Base-by-base conservation (phyloP, 1,140 invertebrate species). In the Stegodyphus dumicola region DNA sequence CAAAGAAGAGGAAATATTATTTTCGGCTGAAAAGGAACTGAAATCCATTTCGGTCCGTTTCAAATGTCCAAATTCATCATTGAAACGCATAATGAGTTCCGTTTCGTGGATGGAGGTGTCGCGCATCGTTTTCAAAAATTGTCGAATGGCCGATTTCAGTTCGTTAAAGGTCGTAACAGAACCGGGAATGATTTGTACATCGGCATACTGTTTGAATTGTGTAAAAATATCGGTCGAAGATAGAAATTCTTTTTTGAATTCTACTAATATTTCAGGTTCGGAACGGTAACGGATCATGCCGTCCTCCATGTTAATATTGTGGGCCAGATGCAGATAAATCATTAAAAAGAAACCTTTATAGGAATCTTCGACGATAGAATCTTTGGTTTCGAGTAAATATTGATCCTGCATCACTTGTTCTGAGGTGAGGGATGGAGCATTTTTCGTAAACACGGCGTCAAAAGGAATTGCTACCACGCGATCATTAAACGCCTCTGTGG, bases 401-500 rank as follows among this genome's bases (percentile, higher is more conserved):
- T 17, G 7, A 9, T 75, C 56, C 0, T 64, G 5, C 4, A 6
- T 56, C 15, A 83, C 56, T 66, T 83, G 79, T 53, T 65, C 70
- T 0, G 70, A 74, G 0, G 60, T 74, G 10, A 15, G 64, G 4
- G 1, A 1, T 5, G 79, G 79, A 0, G 56, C 33, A 5, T 83
- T 54, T 6, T 66, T n/a, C 1, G 33, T 56, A 66, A 83, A 83
- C 6, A 15, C 52, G 1, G 79, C 18, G 6, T 60, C 49, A 13
- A 83, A 83, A 6, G 79, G 79, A 53, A 83, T 66, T 7, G 79
- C 79, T 0, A 74, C 18, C 7, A 83, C 79, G 13, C 79, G 33
- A n/a, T 83, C 80, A 15, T 75, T 53, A 9, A 83, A 83, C 6
- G 80, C 80, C 5, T 64, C n/a, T 0, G 80, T 52, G 3, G 80